A percentile compares a stretch with the other conserved stretches of the same genome.
These are phyloP conservation scores for Musca vetustissima DNA, from an alignment of 1,140 invertebrate species.

Conservation along the genomic window DNA sequence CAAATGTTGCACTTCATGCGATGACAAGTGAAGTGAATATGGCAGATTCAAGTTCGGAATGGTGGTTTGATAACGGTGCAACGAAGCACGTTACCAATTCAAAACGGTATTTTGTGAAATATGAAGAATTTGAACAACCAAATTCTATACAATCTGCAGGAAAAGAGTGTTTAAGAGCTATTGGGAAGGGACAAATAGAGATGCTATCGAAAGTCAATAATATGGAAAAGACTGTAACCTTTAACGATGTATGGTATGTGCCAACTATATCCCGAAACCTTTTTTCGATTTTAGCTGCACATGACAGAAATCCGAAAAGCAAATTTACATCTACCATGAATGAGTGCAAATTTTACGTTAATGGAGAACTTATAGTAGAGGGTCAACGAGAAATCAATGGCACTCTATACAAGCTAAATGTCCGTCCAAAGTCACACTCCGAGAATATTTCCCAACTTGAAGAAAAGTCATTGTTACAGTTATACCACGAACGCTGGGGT, in stretches of 20 bases:
- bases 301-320: neutral
- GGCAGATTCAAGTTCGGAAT: neutral
- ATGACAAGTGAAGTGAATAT: neutral
- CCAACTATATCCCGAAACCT: neutral
- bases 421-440: too few species aligned
- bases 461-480: too few species aligned
- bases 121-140: neutral
- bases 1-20: neutral
- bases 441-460: too few species aligned
- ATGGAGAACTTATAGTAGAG: too few species aligned
- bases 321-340: neutral
- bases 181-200: neutral
- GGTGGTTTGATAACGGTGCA: neutral
- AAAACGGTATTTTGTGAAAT: neutral
- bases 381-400: too few species aligned
- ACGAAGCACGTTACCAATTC: neutral
- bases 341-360: too few species aligned
- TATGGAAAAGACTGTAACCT: neutral
- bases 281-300: neutral
- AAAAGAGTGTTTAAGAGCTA: neutral
- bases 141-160: neutral
- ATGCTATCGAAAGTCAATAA: neutral
- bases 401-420: too few species aligned
- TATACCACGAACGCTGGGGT: too few species aligned
- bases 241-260: neutral